Evolutionary conservation across 2,797 vertebrate genomes (phyloP), one percentile per base, ranked within the genome.

Genomic region (Molossus molossus): DNA sequence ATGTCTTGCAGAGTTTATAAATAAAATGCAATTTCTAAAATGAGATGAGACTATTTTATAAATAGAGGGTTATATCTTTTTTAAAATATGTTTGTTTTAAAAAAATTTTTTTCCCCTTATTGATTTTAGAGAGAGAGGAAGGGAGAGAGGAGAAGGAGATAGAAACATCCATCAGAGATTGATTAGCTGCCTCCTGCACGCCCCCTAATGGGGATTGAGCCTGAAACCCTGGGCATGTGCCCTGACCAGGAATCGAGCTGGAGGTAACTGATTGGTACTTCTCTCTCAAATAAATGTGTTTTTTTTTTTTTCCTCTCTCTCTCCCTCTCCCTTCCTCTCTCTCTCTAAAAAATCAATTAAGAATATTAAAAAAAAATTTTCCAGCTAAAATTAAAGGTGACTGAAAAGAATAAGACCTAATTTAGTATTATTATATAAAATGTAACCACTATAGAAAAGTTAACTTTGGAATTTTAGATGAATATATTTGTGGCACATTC

Each of bases 1-100:
- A 67, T 89, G 29, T 90, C 83, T 96, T 81, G n/a, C 7, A 70
- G 50, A 90, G 18, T 90, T 92, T 96, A 37, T 92, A 77, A 79
- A 48, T 86, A 58, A 88, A 86, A 91, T 90, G 27, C n/a, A 70
- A 64, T 81, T 96, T 94, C 77, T 57, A 37, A 76, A 90, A 64
- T 94, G 58, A 4, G 12, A 67, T 80, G 29, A 85, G 37, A n/a
- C 40, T 57, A 7, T 48, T 21, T 95, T 96, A 89, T 53, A 9
- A n/a, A 62, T 53, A 77, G 29, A 87, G 17, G 29, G 3, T 40
- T 70, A 5, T 23, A 50, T 45, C 29, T n/a, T n/a, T 29, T 10
- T 0, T 93, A 45, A 6, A 45, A 23, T 95, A 18, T 92, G 69
- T 3, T 17, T 69, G 33, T 62, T 45, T 45, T 33, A 33, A 33